Base-by-base conservation (phyloP, 92 coral and sea anemone species). In the Phymanthus crucifer region DNA sequence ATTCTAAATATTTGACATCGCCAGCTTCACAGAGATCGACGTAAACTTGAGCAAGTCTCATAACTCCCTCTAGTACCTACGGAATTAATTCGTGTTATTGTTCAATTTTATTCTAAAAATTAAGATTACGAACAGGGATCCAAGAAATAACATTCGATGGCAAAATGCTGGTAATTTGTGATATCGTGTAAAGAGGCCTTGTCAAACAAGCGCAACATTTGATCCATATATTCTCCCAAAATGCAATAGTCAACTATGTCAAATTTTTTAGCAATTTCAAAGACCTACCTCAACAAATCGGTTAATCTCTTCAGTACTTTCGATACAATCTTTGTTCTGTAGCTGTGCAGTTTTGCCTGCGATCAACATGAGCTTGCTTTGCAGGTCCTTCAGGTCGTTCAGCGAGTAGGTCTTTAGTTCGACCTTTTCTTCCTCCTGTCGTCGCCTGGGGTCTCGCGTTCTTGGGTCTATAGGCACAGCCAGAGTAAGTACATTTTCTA, bases 321-420 rank as follows among this genome's bases (percentile, higher is more conserved):
- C 83, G 13, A 67, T 78, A 26, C 61, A 67, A 21, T 78, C 83
- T 69, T 78, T 78, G 37, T 78, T 66, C 45, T 90, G 93, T 16
- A 95, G 94, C 35, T 87, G 83, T 19, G 88, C 87, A 23, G 97
- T 93, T 66, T 94, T 94, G 3, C 97, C 98, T 7, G 98, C 98
- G 77, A 94, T 94, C 89, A 94, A 65, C 98, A 94, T 94, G 68
- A 94, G 84, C 84, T 94, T 94, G 77, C 98, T 94, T 69, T 94
- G 98, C 31, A 94, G 80, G 48, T 92, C 97, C 78, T 91, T 94
- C 85, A 94, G 76, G 66, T 94, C 98, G 24, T 92, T 91, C 64
- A 92, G 72, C 24, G 78, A 72, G 75, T 94, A 94, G 24, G 67
- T 56, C 70, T 84, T 91, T 6, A 48, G 16, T 16, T 61, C 67